Conservation (phyloP, 2,113 vertebrate genomes). For the Pao palembangensis region DNA sequence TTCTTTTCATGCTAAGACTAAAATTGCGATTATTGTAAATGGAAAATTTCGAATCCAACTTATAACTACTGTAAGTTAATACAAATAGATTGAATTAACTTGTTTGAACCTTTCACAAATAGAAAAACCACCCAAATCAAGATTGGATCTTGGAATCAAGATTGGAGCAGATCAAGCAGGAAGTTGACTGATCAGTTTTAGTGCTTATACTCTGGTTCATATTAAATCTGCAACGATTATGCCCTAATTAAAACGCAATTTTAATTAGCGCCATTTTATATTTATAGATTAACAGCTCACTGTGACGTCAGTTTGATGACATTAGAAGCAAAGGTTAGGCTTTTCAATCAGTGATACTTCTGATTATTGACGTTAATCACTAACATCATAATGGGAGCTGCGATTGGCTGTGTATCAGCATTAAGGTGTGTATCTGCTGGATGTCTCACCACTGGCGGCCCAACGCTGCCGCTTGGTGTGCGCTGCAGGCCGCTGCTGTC, state of each 20-base stretch:
- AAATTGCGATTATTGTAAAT: too few species aligned
- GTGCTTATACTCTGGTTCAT: neutral
- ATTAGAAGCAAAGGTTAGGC: neutral
- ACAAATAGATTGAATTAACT: too few species aligned
- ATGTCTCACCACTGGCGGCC: slow-evolving; percentile 17
- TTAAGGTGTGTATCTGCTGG: neutral
- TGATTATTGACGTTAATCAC: neutral
- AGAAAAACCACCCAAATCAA: too few species aligned
- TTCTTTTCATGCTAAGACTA: too few species aligned
- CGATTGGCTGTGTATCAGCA: neutral
- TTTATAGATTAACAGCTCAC: neutral
- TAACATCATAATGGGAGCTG: neutral
- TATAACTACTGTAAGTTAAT: too few species aligned
- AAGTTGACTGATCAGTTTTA: neutral
- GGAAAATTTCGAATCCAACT: too few species aligned
- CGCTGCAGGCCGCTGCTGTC: slow-evolving; percentile 20
- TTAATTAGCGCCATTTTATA: neutral
- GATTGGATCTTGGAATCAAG: too few species aligned
- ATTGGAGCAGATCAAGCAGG: neutral
- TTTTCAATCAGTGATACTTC: neutral
- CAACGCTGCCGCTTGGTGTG: slow-evolving; percentile 5
- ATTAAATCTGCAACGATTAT: neutral
- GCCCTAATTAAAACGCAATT: too few species aligned
- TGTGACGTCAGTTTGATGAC: slow-evolving; percentile 1
- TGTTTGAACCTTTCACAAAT: too few species aligned